These are phyloP conservation scores for Lordiphosa stackelbergi DNA, from an alignment of 1,140 invertebrate species.

Conservation along the genomic window DNA sequence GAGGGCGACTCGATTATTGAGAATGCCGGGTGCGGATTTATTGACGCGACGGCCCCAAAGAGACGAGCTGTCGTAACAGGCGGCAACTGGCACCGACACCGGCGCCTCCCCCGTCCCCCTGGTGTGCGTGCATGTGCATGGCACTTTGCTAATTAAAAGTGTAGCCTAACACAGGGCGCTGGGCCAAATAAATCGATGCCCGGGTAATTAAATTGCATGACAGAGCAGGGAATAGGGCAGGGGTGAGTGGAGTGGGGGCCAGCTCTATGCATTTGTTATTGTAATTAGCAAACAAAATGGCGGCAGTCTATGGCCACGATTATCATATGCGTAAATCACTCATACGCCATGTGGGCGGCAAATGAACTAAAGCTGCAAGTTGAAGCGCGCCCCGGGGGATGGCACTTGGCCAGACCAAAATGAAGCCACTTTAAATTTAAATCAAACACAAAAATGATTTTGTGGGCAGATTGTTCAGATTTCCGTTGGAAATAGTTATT, in stretches of 20 bases:
- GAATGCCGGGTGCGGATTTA: conserved; percentile 17
- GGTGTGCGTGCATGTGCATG: conserved; percentile 66
- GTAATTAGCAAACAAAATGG: conserved; percentile 72
- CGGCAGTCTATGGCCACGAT: conserved; percentile 33
- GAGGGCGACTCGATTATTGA: conserved; percentile 19
- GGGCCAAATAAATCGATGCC: conserved; percentile 69
- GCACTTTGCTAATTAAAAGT: conserved; percentile 75
- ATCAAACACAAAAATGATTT: too few relatives aligned
- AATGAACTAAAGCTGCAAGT: too few relatives aligned
- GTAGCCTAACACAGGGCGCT: conserved; percentile 55
- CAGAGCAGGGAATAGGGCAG: conserved; percentile 9
- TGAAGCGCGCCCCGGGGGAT: too few relatives aligned
- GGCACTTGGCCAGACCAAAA: too few relatives aligned
- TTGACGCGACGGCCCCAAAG: conserved; percentile 19
- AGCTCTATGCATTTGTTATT: conserved; percentile 59
- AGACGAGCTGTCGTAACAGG: conserved; percentile 44
- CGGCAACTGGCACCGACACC: conserved; percentile 50
- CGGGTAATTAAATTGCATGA: conserved; percentile 73
- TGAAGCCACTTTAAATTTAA: too few relatives aligned
- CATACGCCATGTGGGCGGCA: conserved; percentile 43
- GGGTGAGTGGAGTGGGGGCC: background rate
- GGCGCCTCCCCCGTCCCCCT: background rate
- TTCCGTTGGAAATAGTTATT: too few relatives aligned
- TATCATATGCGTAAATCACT: conserved; percentile 44
- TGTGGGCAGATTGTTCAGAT: background rate